Evolutionary conservation across 1,140 invertebrate genomes (phyloP).

Genomic region (Lasioglossum baleicum): DNA sequence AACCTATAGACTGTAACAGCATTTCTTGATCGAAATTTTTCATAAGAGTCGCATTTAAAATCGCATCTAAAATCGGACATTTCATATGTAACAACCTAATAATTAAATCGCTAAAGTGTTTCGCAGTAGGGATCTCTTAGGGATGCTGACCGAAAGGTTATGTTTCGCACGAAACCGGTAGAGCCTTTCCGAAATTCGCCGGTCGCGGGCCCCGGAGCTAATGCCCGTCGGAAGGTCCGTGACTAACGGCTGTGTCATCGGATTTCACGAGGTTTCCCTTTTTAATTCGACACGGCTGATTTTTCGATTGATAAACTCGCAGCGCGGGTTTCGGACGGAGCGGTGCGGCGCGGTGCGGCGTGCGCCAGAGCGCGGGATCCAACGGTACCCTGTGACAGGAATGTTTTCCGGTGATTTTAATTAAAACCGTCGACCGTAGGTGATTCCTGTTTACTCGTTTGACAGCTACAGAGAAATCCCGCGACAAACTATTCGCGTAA

Average conservation of each 20-base stretch:
- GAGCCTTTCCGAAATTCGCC: conserved; percentile 33
- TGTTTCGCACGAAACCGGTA: conserved; percentile 16
- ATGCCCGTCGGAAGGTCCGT: conserved; percentile 26
- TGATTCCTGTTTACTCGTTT: neutral
- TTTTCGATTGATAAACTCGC: conserved; percentile 23
- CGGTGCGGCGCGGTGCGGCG: no score
- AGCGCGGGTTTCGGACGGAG: neutral
- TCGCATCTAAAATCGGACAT: no score
- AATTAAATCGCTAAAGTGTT: no score
- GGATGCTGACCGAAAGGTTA: no score
- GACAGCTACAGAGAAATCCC: neutral
- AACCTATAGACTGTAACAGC: no score
- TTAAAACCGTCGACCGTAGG: conserved; percentile 8
- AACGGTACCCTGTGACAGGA: neutral
- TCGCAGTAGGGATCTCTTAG: no score
- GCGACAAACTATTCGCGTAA: conserved; percentile 1
- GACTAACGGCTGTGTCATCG: conserved; percentile 42
- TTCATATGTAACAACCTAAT: no score
- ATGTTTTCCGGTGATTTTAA: conserved; percentile 11
- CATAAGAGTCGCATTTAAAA: no score
- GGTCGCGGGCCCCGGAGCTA: neutral
- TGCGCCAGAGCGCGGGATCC: no score
- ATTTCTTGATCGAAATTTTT: no score
- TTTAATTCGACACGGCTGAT: conserved; percentile 30
- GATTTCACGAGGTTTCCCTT: conserved; percentile 36